Conservation (phyloP, 2,113 vertebrate species). For the Puma concolor region DNA sequence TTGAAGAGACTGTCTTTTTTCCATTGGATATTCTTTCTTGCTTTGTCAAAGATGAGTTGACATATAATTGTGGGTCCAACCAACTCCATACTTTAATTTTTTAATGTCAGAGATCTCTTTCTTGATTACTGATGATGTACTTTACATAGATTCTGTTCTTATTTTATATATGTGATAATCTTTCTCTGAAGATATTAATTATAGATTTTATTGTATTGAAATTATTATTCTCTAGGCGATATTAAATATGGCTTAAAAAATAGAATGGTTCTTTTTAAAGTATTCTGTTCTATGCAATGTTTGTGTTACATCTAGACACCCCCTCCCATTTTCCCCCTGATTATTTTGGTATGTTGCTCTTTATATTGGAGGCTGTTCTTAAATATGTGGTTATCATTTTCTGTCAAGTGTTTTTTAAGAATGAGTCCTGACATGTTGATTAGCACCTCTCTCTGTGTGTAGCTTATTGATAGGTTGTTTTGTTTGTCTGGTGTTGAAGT, state of each 20-base stretch:
- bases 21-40: too few relatives aligned
- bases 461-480: background rate
- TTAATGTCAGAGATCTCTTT: background rate
- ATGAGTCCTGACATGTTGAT: background rate
- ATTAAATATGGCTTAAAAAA: background rate
- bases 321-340: background rate
- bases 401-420: background rate
- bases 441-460: background rate
- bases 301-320: background rate
- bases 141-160: background rate
- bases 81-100: background rate
- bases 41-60: too few relatives aligned
- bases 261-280: background rate
- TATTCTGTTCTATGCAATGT: background rate
- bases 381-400: background rate
- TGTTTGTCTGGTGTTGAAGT: background rate
- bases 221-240: background rate
- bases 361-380: background rate
- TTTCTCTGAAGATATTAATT: conserved; percentile 23
- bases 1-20: too few relatives aligned
- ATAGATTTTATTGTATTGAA: background rate
- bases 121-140: background rate
- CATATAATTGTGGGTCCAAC: background rate
- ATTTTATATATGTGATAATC: background rate
- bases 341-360: background rate